Base-by-base conservation (phyloP, 2,888 invertebrate genomes). In the Rotaria sp. region DNA sequence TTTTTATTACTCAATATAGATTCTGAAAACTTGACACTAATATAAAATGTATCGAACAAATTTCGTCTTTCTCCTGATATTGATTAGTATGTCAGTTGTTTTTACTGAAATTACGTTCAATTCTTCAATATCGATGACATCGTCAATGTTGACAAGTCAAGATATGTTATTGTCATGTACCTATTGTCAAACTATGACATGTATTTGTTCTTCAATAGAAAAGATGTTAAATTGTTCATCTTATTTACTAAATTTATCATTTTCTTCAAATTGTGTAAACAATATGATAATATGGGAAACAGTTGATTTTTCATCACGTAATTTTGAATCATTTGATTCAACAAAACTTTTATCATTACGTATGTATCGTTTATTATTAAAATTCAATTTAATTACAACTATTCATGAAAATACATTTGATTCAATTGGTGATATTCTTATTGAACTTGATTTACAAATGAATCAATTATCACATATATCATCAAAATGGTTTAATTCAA, bases 271-370 rank as follows among this genome's bases (percentile, higher is more conserved):
- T 80, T 80, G 45, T 15, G 45, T 45, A 15, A 45, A n/a, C n/a
- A n/a, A 80, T 1, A 35, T 21, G 3, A 67, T 21, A 18, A 5
- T 67, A 8, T 80, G 80, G 80, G 11, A 80, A 1, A 15, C 2
- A n/a, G n/a, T 80, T 26, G 45, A 80, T 45, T 80, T 80, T 80
- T 80, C 80, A n/a, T 80, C 45, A 45, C 80, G 80, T n/a, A 80
- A 80, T n/a, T n/a, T 80, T 7, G 80, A 45, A 45, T 80, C 41
- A 45, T 80, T 80, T 1, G n/a, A 45, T 45, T 45, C 8, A 13
- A 21, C 26, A 26, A 38, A 8, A 26, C 45, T 80, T 45, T 15
- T 45, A 80, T n/a, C 26, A 26, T 45, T 80, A 35, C 80, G 45
- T n/a, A 80, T n/a, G 45, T n/a, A 45, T n/a, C 80, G 45, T 45